Evolutionary conservation across 2,113 vertebrate genomes (phyloP), one percentile per base, ranked within the genome.

Genomic region (Pithys albifrons): DNA sequence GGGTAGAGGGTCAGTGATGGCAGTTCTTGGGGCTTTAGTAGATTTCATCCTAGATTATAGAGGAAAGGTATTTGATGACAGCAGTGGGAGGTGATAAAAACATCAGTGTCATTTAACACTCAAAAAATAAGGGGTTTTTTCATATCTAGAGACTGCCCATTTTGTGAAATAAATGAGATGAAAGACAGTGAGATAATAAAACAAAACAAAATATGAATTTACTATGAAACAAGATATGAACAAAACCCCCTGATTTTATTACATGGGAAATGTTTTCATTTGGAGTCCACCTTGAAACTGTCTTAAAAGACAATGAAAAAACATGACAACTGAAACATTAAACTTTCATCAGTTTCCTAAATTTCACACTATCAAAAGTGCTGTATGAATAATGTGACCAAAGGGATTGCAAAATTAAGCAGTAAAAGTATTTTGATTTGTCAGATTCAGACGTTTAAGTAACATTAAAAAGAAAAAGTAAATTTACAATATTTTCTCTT

Each of bases 1-100:
- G 70, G 24, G 5, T 17, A 80, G 19, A 92, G 10, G 5, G 20
- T 55, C 0, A 0, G 31, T 66, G 6, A 51, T 31, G 10, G 51
- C 27, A 66, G 5, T 62, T 62, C 18, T 71, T 74, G 14, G 54
- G n/a, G 12, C 3, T 86, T 88, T 72, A 15, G 11, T 41, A 76
- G 7, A 62, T 57, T 76, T 70, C 37, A 14, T 77, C 49, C 37
- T 66, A 43, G 11, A 52, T 76, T 80, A 59, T 20, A 18, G 5
- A 51, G 29, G 8, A 84, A 62, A 84, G 8, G 0, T 3, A 35
- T 55, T 19, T 62, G 16, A 55, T 84, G n/a, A 22, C n/a, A 74
- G 31, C 28, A 74, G 7, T 67, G 31, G 17, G 19, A 85, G 19
- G 39, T 18, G 4, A 72, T 73, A 82, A 87, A 61, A 88, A 31